Percentiles rank a stretch among this genome's conserved stretches.
Evolutionary conservation across 1,140 invertebrate species (phyloP).

Genomic region (Vanessa atalanta): DNA sequence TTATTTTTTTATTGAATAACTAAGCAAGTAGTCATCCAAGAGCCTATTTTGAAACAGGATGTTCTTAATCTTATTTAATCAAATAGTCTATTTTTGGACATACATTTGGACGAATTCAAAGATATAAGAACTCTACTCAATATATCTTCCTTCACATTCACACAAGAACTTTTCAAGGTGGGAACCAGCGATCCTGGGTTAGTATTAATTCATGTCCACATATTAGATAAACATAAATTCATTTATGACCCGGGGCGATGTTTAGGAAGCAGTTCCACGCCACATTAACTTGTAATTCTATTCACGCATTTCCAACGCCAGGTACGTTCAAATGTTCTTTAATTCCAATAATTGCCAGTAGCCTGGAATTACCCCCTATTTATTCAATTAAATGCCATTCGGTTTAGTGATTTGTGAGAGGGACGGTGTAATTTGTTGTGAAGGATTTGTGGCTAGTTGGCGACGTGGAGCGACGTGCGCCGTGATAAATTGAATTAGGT

Average conservation of each 20-base stretch:
- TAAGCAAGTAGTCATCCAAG: no score
- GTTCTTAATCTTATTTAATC: no score
- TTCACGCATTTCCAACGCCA: background rate
- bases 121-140: no score
- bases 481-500: constrained; percentile 18
- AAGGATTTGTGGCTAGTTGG: constrained; percentile 11
- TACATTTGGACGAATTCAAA: no score
- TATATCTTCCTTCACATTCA: no score
- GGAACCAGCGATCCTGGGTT: no score
- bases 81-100: no score
- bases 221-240: background rate
- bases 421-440: constrained; percentile 35
- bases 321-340: constrained; percentile 14
- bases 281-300: background rate
- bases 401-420: constrained; percentile 36
- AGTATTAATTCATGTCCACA: no score
- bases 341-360: constrained; percentile 32
- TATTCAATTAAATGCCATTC: constrained; percentile 45
- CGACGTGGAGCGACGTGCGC: background rate
- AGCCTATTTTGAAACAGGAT: no score
- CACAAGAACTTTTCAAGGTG: no score
- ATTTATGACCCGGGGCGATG: background rate
- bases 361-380: constrained; percentile 32
- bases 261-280: background rate
- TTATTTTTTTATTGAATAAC: no score